Evolutionary conservation across 2,113 vertebrate genomes (phyloP).

Genomic region (Symphodus melops): DNA sequence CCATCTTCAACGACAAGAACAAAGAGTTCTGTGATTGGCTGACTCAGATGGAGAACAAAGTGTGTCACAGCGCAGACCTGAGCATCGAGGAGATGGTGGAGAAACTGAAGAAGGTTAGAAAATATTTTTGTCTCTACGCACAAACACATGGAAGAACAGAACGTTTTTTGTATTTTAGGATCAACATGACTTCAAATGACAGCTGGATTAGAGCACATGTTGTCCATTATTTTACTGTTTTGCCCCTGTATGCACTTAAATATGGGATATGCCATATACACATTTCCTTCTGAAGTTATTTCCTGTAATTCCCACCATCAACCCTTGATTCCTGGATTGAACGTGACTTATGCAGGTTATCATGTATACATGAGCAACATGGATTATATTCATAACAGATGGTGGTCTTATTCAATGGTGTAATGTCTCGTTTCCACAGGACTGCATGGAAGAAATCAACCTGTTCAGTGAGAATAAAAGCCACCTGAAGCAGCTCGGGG

Average conservation of each 20-base stretch:
- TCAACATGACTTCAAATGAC: background rate
- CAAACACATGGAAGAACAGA: too few species aligned
- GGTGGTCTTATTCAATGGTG: background rate
- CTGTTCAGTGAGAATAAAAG: conserved; percentile 93
- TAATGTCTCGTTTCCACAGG: conserved; percentile 77
- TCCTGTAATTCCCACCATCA: background rate
- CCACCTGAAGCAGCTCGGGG: conserved; percentile 91
- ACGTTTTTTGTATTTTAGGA: too few species aligned
- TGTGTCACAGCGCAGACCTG: conserved; percentile 87
- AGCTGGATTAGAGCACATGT: too few species aligned
- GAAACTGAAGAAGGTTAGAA: conserved; percentile 92
- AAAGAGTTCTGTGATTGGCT: conserved; percentile 95
- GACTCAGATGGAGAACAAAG: conserved; percentile 93
- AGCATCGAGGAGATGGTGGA: conserved; percentile 96
- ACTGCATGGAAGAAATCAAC: conserved; percentile 97
- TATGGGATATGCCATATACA: too few species aligned
- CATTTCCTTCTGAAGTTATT: background rate
- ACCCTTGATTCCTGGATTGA: background rate
- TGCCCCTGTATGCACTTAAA: background rate
- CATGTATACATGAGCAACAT: conserved; percentile 45
- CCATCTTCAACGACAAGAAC: conserved; percentile 93
- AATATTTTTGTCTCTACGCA: too few species aligned
- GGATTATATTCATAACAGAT: conserved; percentile 50
- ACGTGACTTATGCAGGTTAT: conserved; percentile 5
- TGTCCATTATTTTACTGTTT: background rate